Base-by-base conservation (phyloP, 1,140 invertebrate genomes). In the Danaus melanippus region DNA sequence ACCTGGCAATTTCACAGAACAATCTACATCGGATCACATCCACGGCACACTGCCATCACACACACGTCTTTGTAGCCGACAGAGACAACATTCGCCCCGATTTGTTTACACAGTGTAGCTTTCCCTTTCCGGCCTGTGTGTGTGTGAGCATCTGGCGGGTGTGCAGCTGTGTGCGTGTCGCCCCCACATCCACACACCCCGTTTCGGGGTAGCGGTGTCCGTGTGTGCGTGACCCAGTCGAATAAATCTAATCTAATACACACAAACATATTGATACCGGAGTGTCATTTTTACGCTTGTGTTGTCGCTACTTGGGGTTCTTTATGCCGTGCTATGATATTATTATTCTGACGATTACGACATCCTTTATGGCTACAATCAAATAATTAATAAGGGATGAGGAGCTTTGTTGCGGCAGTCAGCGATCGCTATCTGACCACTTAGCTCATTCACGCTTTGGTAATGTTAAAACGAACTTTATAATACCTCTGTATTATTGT, bases 351-450 rank as follows among this genome's bases (percentile, higher is more conserved):
- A 76, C 79, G 79, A 86, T 86, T 86, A 86, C 81, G 79, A 72
- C 81, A 79, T 84, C 84, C 75, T 85, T 85, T 85, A 86, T 85
- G 79, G 75, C 77, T 76, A 84, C 84, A 84, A 86, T 86, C 84
- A 86, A 86, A 86, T 85, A 86, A 86, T 86, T 86, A 86, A 86
- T 86, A 86, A 86, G 82, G 84, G 84, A 86, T 84, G 80, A 78
- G 79, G 76, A 74, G 76, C 76, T 83, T 84, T 82, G 79, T 84
- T 69, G 71, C 63, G 64, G 71, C 74, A 73, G 71, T 71, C 77
- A 63, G 73, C 67, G 84, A 84, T 86, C 67, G 74, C 75, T 84
- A 86, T 86, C 80, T 59, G 60, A 50, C 67, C 66, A 70, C 74
- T 83, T 81, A 78, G 66, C 66, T 79, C 72, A 68, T 78, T 80